Evolutionary conservation across 2,888 invertebrate species (phyloP).

Genomic region (Loripinus fragilis): DNA sequence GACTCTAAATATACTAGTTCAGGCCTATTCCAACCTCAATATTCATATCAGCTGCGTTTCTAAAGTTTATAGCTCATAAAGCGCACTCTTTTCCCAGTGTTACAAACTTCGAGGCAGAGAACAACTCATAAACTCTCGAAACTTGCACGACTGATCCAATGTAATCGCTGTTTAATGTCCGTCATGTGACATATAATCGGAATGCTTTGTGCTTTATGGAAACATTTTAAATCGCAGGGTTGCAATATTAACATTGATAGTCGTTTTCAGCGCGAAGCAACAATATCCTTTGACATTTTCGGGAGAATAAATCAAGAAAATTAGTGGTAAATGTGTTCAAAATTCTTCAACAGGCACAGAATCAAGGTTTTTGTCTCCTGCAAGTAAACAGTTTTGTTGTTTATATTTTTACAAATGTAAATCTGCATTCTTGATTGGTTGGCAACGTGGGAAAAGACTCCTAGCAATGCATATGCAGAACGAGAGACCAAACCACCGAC

Average conservation of each 20-base stretch:
- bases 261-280: conserved; percentile 34
- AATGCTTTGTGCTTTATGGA: conserved; percentile 56
- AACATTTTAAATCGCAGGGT: conserved; percentile 41
- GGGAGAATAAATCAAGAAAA: conserved; percentile 45
- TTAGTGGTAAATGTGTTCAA: conserved; percentile 40
- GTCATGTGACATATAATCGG: conserved; percentile 49
- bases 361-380: neutral
- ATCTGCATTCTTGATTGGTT: too few species aligned
- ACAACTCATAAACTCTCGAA: conserved; percentile 40
- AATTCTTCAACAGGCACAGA: conserved; percentile 33
- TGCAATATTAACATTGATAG: conserved; percentile 34
- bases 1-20: too few species aligned
- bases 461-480: too few species aligned
- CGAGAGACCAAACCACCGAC: too few species aligned
- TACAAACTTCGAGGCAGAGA: conserved; percentile 45
- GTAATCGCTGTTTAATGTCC: conserved; percentile 57
- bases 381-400: neutral
- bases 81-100: conserved; percentile 32
- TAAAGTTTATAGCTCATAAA: conserved; percentile 45
- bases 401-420: neutral
- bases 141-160: conserved; percentile 31
- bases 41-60: conserved; percentile 36
- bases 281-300: conserved; percentile 45
- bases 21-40: neutral
- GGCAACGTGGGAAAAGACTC: too few species aligned